phyloP scores from a whole-genome alignment of 1,140 invertebrate species.

The Drosophila sturtevanti region DNA sequence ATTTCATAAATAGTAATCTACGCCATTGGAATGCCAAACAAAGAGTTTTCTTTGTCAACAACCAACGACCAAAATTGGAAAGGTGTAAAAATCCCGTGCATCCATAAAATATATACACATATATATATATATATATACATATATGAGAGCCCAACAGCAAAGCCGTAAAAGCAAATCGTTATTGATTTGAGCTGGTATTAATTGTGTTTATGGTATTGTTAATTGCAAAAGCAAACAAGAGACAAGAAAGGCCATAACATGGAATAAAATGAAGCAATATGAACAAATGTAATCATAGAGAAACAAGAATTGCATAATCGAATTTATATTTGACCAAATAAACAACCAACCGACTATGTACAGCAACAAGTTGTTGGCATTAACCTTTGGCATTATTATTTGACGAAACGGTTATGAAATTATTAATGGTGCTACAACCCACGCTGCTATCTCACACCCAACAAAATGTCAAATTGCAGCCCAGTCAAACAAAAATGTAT shows the following conservation, averaged over 20 bases:
- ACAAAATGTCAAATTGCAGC: constrained; percentile 61
- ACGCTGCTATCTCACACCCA: constrained; percentile 57
- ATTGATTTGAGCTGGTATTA: constrained; percentile 53
- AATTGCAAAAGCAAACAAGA: constrained; percentile 49
- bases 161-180: constrained; percentile 44
- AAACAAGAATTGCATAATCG: constrained; percentile 33
- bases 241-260: constrained; percentile 25
- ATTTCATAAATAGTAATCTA: constrained; percentile 55
- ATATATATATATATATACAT: constrained; percentile 14
- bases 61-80: not conserved
- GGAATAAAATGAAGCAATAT: constrained; percentile 10
- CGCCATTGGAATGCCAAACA: constrained; percentile 41
- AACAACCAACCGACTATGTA: not conserved
- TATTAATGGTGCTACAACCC: constrained; percentile 36
- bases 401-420: constrained; percentile 65
- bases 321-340: constrained; percentile 21
- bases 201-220: constrained; percentile 63
- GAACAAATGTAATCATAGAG: constrained; percentile 27
- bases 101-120: constrained; percentile 61
- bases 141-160: constrained; percentile 24
- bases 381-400: constrained; percentile 69
- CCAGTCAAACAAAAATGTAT: constrained; percentile 38
- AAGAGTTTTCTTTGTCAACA: constrained; percentile 46
- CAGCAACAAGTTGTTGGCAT: constrained; percentile 52
- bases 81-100: constrained; percentile 30